Conservation (phyloP, 2,888 invertebrate species). For the Rhingia rostrata region DNA sequence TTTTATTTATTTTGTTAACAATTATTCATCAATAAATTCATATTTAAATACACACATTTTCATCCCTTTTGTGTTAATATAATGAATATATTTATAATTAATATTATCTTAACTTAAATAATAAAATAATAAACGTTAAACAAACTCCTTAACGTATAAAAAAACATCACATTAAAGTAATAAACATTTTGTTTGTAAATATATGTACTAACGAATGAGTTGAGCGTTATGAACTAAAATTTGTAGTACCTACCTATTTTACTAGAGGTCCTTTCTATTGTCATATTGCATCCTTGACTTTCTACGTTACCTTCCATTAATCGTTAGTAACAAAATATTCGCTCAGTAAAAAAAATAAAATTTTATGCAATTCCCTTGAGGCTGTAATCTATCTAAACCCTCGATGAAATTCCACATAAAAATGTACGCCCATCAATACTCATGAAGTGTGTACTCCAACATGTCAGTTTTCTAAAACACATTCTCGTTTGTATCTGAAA, state of each 20-base stretch:
- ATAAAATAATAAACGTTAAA: not conserved
- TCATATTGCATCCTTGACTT: not conserved
- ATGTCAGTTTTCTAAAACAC: not conserved
- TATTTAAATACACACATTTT: conserved; percentile 52
- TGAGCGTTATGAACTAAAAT: not conserved
- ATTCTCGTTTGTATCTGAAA: not conserved
- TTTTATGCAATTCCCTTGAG: too few species aligned
- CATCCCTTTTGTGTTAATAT: conserved; percentile 24
- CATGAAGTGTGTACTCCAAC: conserved; percentile 12
- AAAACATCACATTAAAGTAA: conserved; percentile 68
- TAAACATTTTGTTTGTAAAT: not conserved
- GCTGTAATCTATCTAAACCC: not conserved
- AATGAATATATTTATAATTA: conserved; percentile 31
- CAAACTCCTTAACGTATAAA: not conserved
- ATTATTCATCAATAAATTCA: conserved; percentile 46
- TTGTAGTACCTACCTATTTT: too few species aligned
- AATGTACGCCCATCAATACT: conserved; percentile 24
- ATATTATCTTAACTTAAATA: conserved; percentile 32
- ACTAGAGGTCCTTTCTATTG: not conserved
- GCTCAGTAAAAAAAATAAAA: too few species aligned
- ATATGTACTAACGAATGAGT: conserved; percentile 14
- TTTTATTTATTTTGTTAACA: conserved; percentile 57
- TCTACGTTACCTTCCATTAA: too few species aligned
- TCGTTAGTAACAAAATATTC: too few species aligned
- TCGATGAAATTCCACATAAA: conserved; percentile 10